phyloP scores from a whole-genome alignment of 2,113 vertebrate species.

The Pedionomus torquatus region DNA sequence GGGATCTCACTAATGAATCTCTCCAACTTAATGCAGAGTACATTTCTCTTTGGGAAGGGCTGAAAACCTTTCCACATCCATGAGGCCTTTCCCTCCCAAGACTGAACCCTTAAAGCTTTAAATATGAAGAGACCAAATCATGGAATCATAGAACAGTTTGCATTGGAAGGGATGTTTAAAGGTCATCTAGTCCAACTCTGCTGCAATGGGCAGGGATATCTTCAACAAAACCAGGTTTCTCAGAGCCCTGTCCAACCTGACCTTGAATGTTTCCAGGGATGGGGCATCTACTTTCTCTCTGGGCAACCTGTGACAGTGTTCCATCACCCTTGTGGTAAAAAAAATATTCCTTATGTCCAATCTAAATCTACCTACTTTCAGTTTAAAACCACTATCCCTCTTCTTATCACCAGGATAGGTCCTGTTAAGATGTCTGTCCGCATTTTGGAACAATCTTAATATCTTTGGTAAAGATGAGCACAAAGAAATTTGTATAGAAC shows the following conservation, averaged over 20 bases:
- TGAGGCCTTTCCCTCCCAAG: background rate
- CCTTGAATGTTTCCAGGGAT: background rate
- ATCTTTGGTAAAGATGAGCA: background rate
- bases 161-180: background rate
- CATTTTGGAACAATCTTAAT: background rate
- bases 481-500: background rate
- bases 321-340: background rate
- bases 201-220: background rate
- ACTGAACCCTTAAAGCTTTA: background rate
- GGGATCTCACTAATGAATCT: rapidly evolving
- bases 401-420: background rate
- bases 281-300: background rate
- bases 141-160: background rate
- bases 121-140: background rate
- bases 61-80: background rate
- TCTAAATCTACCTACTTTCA: background rate
- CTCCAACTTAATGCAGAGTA: background rate
- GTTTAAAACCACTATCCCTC: background rate
- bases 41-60: background rate
- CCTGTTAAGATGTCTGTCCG: background rate
- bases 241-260: background rate
- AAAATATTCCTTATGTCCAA: background rate
- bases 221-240: background rate
- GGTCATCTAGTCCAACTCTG: background rate
- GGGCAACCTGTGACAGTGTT: background rate